phyloP scores from a whole-genome alignment of 2,888 invertebrate species.

The Latheticus oryzae region DNA sequence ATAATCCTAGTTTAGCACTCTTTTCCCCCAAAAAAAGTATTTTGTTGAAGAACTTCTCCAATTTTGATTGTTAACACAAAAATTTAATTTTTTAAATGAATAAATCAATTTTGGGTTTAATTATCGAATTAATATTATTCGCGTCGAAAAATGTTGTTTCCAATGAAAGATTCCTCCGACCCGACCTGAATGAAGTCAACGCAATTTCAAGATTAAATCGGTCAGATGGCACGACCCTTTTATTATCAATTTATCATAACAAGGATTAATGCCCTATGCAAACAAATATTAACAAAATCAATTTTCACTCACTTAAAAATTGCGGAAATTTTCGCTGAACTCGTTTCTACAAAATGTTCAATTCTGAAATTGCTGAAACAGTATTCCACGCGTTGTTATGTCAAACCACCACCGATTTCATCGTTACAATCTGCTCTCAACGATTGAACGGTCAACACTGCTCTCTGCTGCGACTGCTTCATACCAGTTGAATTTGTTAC shows the following conservation, averaged over 20 bases:
- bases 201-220: conserved; percentile 53
- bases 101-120: no score
- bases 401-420: conserved; percentile 32
- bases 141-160: conserved; percentile 17
- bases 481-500: conserved; percentile 42
- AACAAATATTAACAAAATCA: conserved; percentile 25
- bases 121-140: no score
- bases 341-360: no score
- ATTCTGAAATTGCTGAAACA: conserved; percentile 30
- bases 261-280: conserved; percentile 50
- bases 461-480: conserved; percentile 38
- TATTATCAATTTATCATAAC: conserved; percentile 60
- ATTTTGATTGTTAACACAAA: not conserved
- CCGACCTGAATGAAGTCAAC: conserved; percentile 44
- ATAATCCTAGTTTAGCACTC: conserved; percentile 17
- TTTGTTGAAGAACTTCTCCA: conserved; percentile 17
- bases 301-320: conserved; percentile 5
- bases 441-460: conserved; percentile 42
- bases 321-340: not conserved
- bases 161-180: conserved; percentile 26
- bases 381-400: conserved; percentile 35
- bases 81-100: no score
- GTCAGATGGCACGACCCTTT: conserved; percentile 59
- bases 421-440: conserved; percentile 31
- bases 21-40: not conserved